These are phyloP conservation scores for Ascaphus truei DNA, from an alignment of 2,113 vertebrate genomes.

Conservation along the genomic window DNA sequence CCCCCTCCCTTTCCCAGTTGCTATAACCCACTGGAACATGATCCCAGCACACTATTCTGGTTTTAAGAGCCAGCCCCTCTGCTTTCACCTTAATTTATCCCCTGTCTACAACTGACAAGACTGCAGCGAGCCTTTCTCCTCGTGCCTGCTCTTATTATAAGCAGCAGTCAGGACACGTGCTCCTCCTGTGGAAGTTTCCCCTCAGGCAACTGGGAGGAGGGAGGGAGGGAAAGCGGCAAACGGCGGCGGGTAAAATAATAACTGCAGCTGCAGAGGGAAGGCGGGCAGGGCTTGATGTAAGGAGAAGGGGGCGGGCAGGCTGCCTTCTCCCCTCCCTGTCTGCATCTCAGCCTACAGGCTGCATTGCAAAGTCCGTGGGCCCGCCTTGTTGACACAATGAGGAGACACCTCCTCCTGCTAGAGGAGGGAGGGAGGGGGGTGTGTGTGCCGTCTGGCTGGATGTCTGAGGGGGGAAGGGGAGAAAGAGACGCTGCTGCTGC, in stretches of 20 bases:
- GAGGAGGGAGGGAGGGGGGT: neutral
- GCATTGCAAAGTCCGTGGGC: neutral
- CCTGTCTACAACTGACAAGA: neutral
- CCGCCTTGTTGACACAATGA: slow-evolving; percentile 32
- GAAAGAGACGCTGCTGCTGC: neutral
- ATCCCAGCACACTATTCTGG: too few relatives aligned
- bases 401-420: neutral
- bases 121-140: neutral
- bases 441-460: slow-evolving; percentile 26
- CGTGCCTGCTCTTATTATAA: neutral
- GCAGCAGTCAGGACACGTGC: slow-evolving; percentile 12
- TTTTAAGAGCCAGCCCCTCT: too few relatives aligned
- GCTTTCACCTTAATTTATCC: too few relatives aligned
- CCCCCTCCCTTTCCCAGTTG: too few relatives aligned
- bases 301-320: neutral
- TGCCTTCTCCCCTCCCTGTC: neutral
- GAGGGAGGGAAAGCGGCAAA: slow-evolving; percentile 10
- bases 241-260: slow-evolving; percentile 17
- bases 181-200: slow-evolving; percentile 8
- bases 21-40: too few relatives aligned
- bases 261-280: slow-evolving; percentile 11
- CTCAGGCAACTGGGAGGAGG: neutral
- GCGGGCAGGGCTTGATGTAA: neutral
- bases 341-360: neutral
- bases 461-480: slow-evolving; percentile 12